Evolutionary conservation across 2,888 invertebrate genomes (phyloP), one percentile per base, ranked within the genome.

Genomic region (Tetramorium bicarinatum): DNA sequence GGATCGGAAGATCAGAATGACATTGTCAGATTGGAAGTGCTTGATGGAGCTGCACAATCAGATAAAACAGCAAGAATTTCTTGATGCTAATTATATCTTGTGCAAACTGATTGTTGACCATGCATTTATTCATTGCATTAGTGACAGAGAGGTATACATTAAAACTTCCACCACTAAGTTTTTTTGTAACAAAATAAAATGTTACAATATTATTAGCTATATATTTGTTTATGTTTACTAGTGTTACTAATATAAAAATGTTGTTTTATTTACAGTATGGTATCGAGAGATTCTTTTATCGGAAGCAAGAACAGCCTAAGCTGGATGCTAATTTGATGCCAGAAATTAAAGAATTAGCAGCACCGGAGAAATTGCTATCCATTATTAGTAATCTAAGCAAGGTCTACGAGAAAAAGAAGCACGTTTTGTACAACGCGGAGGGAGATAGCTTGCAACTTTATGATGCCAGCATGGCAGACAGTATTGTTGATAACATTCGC

Each of bases 41-140:
- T 87, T 94, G 15, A 80, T 92, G 15, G 90, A 94, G 8, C 85
- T 95, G 1, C 91, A 92, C 41, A 71, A 87, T 15, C 88, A 92
- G 76, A 91, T 95, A n/a, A 91, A 85, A 80, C 88, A 91, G 44
- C 92, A 90, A 0, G 92, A 94, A 82, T 92, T 93, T 69, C 89
- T 92, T 13, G 94, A 95, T 87, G 94, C 94, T 7, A 93, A 93
- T 84, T 95, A 92, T 64, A 91, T 95, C 74, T 91, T 94, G 11
- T 91, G 92, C 3, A 94, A 94, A 85, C 76, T 95, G 74, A 91
- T 95, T 11, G 66, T 84, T 0, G 92, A 93, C 47, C 88, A 91
- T 86, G 94, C 93, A 18, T 95, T 94, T 86, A 38, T 85, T 47
- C 89, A 92, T 76, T 91, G 91, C 64, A 69, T 93, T 9, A 93